phyloP scores from a whole-genome alignment of 2,113 vertebrate species.

The Neomonachus schauinslandi region DNA sequence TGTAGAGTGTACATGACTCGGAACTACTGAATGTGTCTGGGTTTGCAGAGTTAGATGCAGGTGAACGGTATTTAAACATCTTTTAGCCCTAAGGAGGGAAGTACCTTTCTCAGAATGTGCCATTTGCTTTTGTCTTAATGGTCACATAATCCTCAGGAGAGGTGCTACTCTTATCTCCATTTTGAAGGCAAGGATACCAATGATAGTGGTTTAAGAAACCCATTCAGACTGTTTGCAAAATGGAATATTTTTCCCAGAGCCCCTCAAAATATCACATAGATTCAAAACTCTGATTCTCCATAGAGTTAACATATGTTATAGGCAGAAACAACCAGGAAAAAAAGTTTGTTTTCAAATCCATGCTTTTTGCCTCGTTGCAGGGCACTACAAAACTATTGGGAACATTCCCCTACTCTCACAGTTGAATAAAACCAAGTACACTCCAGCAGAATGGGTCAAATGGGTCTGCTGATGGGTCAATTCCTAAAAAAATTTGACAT shows the following conservation, averaged over 20 bases:
- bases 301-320: neutral
- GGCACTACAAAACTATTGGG: neutral
- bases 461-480: neutral
- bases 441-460: neutral
- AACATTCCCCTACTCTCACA: neutral
- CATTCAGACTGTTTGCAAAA: neutral
- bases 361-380: neutral
- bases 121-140: neutral
- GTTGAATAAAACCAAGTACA: neutral
- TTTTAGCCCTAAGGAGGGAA: neutral
- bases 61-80: neutral
- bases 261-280: neutral
- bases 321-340: neutral
- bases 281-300: neutral
- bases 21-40: neutral
- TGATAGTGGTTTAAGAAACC: neutral
- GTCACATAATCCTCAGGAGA: neutral
- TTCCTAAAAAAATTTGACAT: neutral
- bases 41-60: neutral
- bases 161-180: neutral
- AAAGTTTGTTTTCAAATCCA: neutral
- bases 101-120: neutral
- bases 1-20: neutral
- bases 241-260: neutral
- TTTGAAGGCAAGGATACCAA: neutral